Evolutionary conservation across 2,888 invertebrate species (phyloP), one percentile per base, ranked within the genome.

Genomic region (Lamellibrachia columna): DNA sequence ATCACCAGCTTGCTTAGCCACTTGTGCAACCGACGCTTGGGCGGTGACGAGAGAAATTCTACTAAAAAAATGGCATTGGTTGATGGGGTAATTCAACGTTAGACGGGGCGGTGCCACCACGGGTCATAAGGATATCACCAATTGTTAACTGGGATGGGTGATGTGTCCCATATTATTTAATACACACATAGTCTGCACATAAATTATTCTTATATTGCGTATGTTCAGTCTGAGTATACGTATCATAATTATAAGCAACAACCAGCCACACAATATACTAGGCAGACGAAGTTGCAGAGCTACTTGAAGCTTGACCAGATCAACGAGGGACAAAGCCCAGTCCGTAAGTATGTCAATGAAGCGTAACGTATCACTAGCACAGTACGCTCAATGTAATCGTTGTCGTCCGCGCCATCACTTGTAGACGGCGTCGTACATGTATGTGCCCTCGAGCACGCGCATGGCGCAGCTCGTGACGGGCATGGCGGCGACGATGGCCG

Each of bases 281-380:
- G n/a, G 75, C 75, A 75, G 75, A 75, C 75, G 75, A 75, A 75
- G 40, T 40, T 40, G 40, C 40, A 40, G 40, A 40, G 40, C 75
- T 22, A 75, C 75, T 75, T n/a, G 75, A 75, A 75, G 75, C 75
- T 75, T 75, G 75, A 75, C 75, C 75, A 75, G 75, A 75, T 75
- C 75, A 15, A 15, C 22, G 75, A 11, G 75, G 75, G 75, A 75
- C 75, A 75, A n/a, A 75, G 75, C 75, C 75, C 75, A 4, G 22
- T 75, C 6, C 75, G 22, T 22, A 22, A 75, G 75, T 4, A 15
- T 75, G 22, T 75, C 75, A 22, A 75, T 22, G 75, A 75, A 75
- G 75, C 75, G 75, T 75, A 75, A 75, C 22, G 75, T 15, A 75
- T 75, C 75, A 22, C 75, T 75, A 75, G 75, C 75, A 75, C 22